phyloP scores from a whole-genome alignment of 2,113 vertebrate genomes.

The Orientallactaga bullata region DNA sequence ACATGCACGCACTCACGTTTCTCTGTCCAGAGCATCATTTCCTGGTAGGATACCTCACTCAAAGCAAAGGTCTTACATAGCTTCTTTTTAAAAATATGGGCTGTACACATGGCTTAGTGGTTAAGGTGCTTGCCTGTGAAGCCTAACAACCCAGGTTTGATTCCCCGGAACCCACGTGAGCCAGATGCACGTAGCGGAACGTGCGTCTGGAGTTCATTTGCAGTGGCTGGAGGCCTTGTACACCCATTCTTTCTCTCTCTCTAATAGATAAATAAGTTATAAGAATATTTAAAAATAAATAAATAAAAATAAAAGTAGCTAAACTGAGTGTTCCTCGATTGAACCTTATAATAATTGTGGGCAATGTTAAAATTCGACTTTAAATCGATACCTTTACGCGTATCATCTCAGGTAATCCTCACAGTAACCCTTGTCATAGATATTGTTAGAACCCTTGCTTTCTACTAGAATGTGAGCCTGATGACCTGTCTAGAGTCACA shows the following conservation, averaged over 20 bases:
- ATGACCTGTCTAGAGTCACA: background rate
- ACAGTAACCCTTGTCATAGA: background rate
- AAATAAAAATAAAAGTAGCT: background rate
- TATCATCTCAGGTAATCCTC: conserved; percentile 6
- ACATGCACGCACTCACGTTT: background rate
- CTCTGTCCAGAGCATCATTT: background rate
- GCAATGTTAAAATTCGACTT: background rate
- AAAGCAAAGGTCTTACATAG: background rate
- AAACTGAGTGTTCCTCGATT: background rate
- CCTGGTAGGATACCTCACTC: background rate
- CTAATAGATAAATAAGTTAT: background rate
- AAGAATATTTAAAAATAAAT: no score
- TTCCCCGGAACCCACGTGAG: no score
- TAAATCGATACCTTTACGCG: background rate
- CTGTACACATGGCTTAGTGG: no score
- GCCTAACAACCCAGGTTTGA: no score
- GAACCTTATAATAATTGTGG: background rate
- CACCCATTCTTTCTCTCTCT: background rate
- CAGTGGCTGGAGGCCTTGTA: no score
- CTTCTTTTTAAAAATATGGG: no score
- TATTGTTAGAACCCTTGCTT: background rate
- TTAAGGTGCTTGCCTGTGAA: no score
- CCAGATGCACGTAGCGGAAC: no score
- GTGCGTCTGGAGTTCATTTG: no score
- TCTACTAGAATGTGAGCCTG: background rate